Percentiles rank a stretch among this genome's conserved stretches.
Evolutionary conservation across 1,140 invertebrate species (phyloP).

Genomic region (Drosophila biarmipes): DNA sequence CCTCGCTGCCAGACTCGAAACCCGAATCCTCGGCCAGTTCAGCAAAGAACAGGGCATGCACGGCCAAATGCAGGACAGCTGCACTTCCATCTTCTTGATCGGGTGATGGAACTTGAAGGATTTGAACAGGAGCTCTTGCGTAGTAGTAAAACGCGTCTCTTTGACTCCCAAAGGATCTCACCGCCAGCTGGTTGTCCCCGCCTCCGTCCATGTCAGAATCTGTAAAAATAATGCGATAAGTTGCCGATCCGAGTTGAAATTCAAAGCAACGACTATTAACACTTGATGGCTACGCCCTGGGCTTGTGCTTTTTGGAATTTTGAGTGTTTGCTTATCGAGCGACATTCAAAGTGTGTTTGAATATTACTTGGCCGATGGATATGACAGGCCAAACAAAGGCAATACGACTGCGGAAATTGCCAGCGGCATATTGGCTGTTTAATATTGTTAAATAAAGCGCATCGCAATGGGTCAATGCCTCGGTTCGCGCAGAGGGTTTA

Average conservation of each 20-base stretch:
- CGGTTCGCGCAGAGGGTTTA: constrained; percentile 55
- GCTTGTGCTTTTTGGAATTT: constrained; percentile 46
- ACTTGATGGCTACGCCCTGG: neutral
- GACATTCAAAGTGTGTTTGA: constrained; percentile 18
- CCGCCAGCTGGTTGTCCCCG: constrained; percentile 56
- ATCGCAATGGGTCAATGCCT: constrained; percentile 19
- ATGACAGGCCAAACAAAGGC: constrained; percentile 35
- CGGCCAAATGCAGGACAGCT: neutral
- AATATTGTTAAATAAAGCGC: constrained; percentile 66
- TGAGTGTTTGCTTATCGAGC: constrained; percentile 4
- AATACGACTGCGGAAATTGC: constrained; percentile 44
- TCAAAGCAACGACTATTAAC: neutral
- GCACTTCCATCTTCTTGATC: neutral
- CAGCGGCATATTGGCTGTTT: constrained; percentile 55
- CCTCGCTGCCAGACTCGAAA: constrained; percentile 61
- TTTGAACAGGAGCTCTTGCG: too few relatives aligned
- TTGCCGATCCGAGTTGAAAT: neutral
- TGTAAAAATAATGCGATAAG: too few relatives aligned
- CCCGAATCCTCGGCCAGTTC: constrained; percentile 52
- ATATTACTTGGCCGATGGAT: constrained; percentile 1
- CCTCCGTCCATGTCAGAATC: constrained; percentile 55
- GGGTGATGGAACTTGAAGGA: neutral
- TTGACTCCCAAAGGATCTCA: constrained; percentile 5
- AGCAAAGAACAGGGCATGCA: neutral
- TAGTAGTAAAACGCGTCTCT: neutral